Percentiles rank a stretch among this genome's conserved stretches.
These are phyloP conservation scores for Adelphocoris suturalis DNA, from an alignment of 2,888 invertebrate genomes.

Conservation along the genomic window DNA sequence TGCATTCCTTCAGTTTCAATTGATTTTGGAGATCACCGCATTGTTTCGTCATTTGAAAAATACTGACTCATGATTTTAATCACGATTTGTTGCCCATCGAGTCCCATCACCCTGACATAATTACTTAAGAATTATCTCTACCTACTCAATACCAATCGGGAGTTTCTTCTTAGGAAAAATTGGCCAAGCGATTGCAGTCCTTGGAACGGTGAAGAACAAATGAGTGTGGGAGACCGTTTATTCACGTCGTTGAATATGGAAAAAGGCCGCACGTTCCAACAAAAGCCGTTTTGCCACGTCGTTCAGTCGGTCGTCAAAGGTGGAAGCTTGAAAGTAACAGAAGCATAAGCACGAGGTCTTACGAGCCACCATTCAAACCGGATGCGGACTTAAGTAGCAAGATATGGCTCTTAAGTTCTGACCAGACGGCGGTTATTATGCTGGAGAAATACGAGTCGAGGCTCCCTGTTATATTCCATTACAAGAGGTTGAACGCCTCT, in stretches of 20 bases:
- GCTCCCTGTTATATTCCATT: slow-evolving; percentile 62
- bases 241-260: background rate
- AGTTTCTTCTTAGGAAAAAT: too few relatives aligned
- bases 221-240: background rate
- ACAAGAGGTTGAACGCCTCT: slow-evolving; percentile 35
- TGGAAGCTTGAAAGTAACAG: background rate
- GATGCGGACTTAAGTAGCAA: slow-evolving; percentile 56
- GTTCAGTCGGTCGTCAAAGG: slow-evolving; percentile 19
- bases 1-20: too few relatives aligned
- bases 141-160: too few relatives aligned
- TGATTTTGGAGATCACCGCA: too few relatives aligned
- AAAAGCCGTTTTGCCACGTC: slow-evolving; percentile 64
- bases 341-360: slow-evolving; percentile 15
- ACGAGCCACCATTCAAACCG: slow-evolving; percentile 38
- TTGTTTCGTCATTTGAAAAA: too few relatives aligned
- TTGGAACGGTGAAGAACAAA: background rate
- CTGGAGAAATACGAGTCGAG: slow-evolving; percentile 51
- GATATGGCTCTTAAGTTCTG: slow-evolving; percentile 45
- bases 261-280: slow-evolving; percentile 48
- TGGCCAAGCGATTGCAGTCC: too few relatives aligned
- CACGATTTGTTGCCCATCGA: too few relatives aligned
- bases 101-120: too few relatives aligned
- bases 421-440: slow-evolving; percentile 38
- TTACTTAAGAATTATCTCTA: too few relatives aligned
- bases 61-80: too few relatives aligned